These are phyloP conservation scores for Tenthredo amoena DNA, from an alignment of 2,888 invertebrate genomes.

Conservation along the genomic window DNA sequence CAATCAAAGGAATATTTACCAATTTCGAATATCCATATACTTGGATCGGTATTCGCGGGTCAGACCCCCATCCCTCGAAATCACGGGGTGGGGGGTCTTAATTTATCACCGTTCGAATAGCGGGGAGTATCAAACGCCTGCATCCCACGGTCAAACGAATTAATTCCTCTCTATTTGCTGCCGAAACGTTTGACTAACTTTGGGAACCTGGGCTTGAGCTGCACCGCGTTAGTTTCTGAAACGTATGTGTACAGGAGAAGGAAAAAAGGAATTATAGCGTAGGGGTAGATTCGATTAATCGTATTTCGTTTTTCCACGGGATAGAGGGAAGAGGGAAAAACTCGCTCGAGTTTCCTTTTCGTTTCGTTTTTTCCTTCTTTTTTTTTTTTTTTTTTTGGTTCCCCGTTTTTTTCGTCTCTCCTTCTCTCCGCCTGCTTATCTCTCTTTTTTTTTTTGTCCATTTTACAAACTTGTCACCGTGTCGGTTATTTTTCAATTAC, in stretches of 20 bases:
- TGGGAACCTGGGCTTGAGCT: background rate
- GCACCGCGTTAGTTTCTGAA: background rate
- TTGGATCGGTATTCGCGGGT: background rate
- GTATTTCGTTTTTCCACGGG: background rate
- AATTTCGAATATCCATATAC: background rate
- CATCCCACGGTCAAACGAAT: conserved; percentile 45
- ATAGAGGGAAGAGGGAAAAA: background rate
- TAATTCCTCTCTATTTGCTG: conserved; percentile 42
- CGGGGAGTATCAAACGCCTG: background rate
- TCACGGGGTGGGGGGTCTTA: background rate
- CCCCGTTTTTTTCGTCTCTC: conserved; percentile 24
- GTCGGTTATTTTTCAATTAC: conserved; percentile 14
- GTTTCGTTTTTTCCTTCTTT: conserved; percentile 28
- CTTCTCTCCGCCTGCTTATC: background rate
- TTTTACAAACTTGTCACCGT: conserved; percentile 3
- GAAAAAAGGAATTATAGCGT: background rate
- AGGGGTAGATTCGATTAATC: conserved; percentile 17
- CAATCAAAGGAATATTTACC: conserved; percentile 76
- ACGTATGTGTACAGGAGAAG: background rate
- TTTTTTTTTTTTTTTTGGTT: conserved; percentile 55
- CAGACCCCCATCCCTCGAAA: conserved; percentile 24
- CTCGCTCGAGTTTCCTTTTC: conserved; percentile 26
- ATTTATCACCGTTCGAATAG: conserved; percentile 16
- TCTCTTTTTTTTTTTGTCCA: conserved; percentile 40
- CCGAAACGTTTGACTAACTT: conserved; percentile 34